A percentile compares a stretch with the other conserved stretches of the same genome.
Conservation (phyloP, 1,140 invertebrate species). For the Coboldia fuscipes region DNA sequence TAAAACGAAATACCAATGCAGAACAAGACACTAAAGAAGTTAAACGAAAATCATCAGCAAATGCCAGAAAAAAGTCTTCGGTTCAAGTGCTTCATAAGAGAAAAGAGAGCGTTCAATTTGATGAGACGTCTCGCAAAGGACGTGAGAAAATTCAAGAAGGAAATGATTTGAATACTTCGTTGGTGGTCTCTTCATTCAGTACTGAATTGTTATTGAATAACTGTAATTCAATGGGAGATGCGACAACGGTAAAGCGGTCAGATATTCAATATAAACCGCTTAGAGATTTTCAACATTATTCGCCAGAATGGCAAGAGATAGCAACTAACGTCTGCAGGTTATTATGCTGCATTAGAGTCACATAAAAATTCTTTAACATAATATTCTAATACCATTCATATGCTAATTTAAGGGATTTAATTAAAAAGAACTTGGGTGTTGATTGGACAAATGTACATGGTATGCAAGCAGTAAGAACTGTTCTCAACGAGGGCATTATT, state of each 20-base stretch:
- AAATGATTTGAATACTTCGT: too few species aligned
- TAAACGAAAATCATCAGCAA: neutral
- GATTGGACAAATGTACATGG: slow-evolving; percentile 57
- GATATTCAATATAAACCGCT: neutral
- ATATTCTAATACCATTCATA: too few species aligned
- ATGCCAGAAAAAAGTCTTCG: neutral
- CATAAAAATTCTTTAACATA: too few species aligned
- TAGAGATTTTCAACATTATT: neutral
- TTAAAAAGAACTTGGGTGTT: slow-evolving; percentile 20
- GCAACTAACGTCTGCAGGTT: slow-evolving; percentile 1
- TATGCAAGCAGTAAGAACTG: slow-evolving; percentile 51
- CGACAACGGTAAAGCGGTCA: too few species aligned
- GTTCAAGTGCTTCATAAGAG: too few species aligned
- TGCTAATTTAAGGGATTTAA: slow-evolving; percentile 1
- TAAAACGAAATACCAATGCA: slow-evolving; percentile 25
- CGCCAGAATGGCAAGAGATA: slow-evolving; percentile 11
- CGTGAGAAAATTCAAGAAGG: too few species aligned
- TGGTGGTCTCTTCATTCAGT: too few species aligned
- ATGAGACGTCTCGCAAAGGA: too few species aligned
- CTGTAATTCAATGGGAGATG: too few species aligned
- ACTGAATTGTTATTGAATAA: too few species aligned
- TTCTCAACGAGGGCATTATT: slow-evolving; percentile 75
- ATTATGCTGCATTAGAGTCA: too few species aligned
- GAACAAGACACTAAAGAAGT: neutral
- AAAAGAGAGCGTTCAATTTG: too few species aligned